Conservation (phyloP, 1,140 invertebrate genomes). For the Venustaconcha ellipsiformis region DNA sequence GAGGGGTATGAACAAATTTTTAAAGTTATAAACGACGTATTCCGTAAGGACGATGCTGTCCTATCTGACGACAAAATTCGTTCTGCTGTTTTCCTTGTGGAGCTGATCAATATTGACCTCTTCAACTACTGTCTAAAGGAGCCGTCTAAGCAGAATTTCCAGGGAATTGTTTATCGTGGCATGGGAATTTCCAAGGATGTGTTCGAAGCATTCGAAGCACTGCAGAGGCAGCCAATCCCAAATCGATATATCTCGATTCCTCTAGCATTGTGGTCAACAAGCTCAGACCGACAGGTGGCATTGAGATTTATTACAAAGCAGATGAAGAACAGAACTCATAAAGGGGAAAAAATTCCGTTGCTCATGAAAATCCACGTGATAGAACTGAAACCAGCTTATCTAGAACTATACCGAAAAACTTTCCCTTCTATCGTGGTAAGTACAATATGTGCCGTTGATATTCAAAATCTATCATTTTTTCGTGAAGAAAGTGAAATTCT, state of each 20-base stretch:
- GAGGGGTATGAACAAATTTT: slow-evolving; percentile 32
- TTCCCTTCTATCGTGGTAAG: neutral
- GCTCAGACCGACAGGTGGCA: neutral
- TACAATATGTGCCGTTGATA: slow-evolving; percentile 1
- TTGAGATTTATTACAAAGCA: neutral
- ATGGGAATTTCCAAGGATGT: slow-evolving; percentile 19
- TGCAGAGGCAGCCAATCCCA: slow-evolving; percentile 19
- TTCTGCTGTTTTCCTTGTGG: slow-evolving; percentile 31
- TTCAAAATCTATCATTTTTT: neutral
- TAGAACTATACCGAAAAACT: neutral
- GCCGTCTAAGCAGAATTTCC: slow-evolving; percentile 11
- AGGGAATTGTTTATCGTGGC: slow-evolving; percentile 35
- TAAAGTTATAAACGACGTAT: slow-evolving; percentile 23
- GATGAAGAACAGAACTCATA: neutral
- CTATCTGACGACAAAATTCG: slow-evolving; percentile 15
- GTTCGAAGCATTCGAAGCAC: slow-evolving; percentile 18
- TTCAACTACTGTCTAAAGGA: slow-evolving; percentile 34
- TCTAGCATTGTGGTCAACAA: slow-evolving; percentile 11
- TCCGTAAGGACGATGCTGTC: slow-evolving; percentile 25
- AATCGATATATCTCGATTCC: slow-evolving; percentile 33
- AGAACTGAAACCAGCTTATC: neutral
- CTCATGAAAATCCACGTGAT: slow-evolving; percentile 4
- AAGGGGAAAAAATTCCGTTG: neutral
- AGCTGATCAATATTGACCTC: slow-evolving; percentile 40
- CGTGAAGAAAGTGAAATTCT: neutral